Evolutionary conservation across 1,140 invertebrate species (phyloP).

Genomic region (Drosophila guanche): DNA sequence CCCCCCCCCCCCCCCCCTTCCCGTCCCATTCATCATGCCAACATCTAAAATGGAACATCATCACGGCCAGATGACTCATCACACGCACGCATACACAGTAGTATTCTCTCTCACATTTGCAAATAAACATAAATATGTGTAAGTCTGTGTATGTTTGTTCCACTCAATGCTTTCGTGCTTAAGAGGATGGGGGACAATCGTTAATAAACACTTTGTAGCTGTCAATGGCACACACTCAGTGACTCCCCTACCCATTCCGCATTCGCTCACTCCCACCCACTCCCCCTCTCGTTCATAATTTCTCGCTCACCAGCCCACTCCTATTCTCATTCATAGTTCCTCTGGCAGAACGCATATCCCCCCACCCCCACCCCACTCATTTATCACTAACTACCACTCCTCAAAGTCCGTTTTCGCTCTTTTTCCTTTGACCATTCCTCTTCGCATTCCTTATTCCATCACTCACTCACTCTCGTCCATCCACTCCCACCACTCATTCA

Average conservation of each 20-base stretch:
- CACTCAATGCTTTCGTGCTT: too few relatives aligned
- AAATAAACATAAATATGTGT: constrained; percentile 9
- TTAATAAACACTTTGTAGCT: constrained; percentile 12
- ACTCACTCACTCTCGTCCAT: constrained; percentile 17
- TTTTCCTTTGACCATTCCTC: constrained; percentile 9
- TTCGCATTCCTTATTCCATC: constrained; percentile 1
- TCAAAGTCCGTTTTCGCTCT: too few relatives aligned
- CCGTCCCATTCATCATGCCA: not conserved
- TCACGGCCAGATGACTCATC: constrained; percentile 49
- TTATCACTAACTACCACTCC: too few relatives aligned
- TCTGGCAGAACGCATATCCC: too few relatives aligned
- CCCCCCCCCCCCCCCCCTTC: too few relatives aligned
- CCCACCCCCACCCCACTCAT: too few relatives aligned
- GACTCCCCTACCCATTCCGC: constrained; percentile 16
- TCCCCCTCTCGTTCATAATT: not conserved
- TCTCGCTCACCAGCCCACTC: not conserved
- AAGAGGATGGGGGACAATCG: constrained; percentile 10
- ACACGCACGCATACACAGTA: constrained; percentile 21
- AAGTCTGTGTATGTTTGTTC: constrained; percentile 29
- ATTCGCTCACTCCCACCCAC: constrained; percentile 20
- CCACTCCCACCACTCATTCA: not conserved
- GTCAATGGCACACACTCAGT: constrained; percentile 31
- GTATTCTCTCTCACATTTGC: constrained; percentile 1
- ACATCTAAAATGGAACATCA: constrained; percentile 25
- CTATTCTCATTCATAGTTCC: constrained; percentile 7